phyloP scores from a whole-genome alignment of 2,888 invertebrate species.

The Resseliella maxima region DNA sequence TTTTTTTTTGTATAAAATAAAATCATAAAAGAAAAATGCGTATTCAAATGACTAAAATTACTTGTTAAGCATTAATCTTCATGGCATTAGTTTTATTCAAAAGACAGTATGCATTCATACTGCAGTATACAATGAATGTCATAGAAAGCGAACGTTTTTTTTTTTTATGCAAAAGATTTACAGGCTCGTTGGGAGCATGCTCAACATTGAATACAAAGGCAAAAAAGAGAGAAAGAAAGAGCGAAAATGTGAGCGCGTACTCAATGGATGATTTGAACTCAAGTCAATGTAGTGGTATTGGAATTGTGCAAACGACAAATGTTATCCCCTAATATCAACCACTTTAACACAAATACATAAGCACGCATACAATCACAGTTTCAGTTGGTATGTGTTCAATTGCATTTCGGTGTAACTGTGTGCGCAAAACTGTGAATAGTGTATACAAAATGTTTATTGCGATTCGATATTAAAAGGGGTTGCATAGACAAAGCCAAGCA shows the following conservation, averaged over 20 bases:
- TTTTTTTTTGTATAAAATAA: too few species aligned
- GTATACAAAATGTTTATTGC: background rate
- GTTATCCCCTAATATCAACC: background rate
- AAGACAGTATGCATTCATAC: too few species aligned
- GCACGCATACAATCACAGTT: background rate
- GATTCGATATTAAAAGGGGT: constrained; percentile 12
- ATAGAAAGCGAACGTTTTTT: too few species aligned
- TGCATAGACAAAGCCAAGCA: constrained; percentile 24
- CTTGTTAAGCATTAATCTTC: too few species aligned
- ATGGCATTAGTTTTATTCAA: too few species aligned
- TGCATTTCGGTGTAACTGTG: background rate
- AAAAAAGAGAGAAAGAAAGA: background rate
- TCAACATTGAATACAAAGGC: background rate
- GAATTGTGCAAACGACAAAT: constrained; percentile 3
- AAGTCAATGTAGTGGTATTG: constrained; percentile 30
- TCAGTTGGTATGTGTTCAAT: background rate
- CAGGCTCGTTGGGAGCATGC: too few species aligned
- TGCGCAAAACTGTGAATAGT: background rate
- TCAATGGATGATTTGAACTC: background rate
- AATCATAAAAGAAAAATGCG: too few species aligned
- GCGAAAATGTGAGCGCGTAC: background rate
- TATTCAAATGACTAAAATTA: too few species aligned
- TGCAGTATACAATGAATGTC: too few species aligned
- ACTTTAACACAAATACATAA: background rate
- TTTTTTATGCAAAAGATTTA: too few species aligned